phyloP scores from a whole-genome alignment of 2,797 vertebrate species.

The Chaetophractus vellerosus region DNA sequence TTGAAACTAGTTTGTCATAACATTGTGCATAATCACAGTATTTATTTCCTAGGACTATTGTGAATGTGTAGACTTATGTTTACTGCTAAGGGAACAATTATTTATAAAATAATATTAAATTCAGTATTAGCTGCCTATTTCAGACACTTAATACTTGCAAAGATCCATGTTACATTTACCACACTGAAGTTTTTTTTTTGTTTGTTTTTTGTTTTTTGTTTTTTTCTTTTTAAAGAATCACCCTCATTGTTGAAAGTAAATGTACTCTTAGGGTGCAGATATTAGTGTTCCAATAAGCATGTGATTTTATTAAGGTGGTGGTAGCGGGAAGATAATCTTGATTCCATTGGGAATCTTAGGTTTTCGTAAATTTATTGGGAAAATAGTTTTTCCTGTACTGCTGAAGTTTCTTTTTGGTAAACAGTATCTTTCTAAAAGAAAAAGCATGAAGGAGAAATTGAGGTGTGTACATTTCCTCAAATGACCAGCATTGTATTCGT shows the following conservation, averaged over 20 bases:
- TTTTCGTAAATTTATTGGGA: slow-evolving; percentile 93
- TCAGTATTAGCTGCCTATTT: slow-evolving; percentile 91
- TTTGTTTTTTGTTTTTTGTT: slow-evolving; percentile 35
- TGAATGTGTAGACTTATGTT: slow-evolving; percentile 90
- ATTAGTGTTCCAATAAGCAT: slow-evolving; percentile 91
- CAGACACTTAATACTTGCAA: slow-evolving; percentile 88
- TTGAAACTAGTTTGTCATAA: slow-evolving; percentile 88
- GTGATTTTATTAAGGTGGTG: slow-evolving; percentile 92
- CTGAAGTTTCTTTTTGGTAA: slow-evolving; percentile 93
- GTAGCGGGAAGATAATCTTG: slow-evolving; percentile 94
- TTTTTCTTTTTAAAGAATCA: slow-evolving; percentile 84
- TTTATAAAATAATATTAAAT: slow-evolving; percentile 91
- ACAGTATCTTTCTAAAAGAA: slow-evolving; percentile 92
- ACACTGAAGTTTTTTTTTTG: slow-evolving; percentile 88
- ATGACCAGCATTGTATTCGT: slow-evolving; percentile 92
- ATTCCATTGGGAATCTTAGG: slow-evolving; percentile 94
- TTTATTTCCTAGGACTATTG: slow-evolving; percentile 91
- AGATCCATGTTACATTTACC: slow-evolving; percentile 90
- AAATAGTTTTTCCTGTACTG: slow-evolving; percentile 93
- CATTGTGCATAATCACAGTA: slow-evolving; percentile 90
- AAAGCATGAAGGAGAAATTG: slow-evolving; percentile 90
- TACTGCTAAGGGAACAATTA: slow-evolving; percentile 92
- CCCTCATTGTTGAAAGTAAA: slow-evolving; percentile 90
- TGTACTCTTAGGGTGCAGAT: slow-evolving; percentile 89
- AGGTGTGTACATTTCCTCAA: slow-evolving; percentile 90